Percentiles rank a stretch among this genome's conserved stretches.
phyloP scores from a whole-genome alignment of 2,888 invertebrate species.

The Acanthacorydalis orientalis region DNA sequence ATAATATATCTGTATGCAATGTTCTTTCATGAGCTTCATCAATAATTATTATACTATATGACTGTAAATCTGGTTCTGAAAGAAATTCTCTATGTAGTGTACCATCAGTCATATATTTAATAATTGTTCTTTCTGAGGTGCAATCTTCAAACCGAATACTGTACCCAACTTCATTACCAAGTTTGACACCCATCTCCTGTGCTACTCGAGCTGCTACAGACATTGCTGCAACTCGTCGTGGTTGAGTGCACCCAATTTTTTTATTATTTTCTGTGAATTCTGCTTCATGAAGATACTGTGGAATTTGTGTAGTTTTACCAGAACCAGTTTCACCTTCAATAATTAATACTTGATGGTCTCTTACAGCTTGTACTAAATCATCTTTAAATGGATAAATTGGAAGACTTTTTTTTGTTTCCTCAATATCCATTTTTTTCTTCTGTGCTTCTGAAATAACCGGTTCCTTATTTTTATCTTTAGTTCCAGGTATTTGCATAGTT shows the following conservation, averaged over 20 bases:
- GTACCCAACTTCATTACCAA: conserved; percentile 83
- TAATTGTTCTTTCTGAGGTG: conserved; percentile 87
- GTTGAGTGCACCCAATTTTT: conserved; percentile 94
- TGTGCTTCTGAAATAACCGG: conserved; percentile 48
- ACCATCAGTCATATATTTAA: conserved; percentile 99
- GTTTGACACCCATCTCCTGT: conserved; percentile 91
- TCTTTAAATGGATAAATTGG: conserved; percentile 89
- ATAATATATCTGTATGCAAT: conserved; percentile 93
- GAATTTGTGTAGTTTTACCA: conserved; percentile 98
- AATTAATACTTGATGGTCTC: conserved; percentile 72
- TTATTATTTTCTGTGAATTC: conserved; percentile 72
- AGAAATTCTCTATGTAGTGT: conserved; percentile 93
- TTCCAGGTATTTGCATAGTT: conserved; percentile 64
- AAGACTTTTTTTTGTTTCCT: conserved; percentile 80
- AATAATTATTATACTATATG: conserved; percentile 97
- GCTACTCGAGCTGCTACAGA: conserved; percentile 97
- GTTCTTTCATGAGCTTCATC: conserved; percentile 99
- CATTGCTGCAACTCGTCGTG: conserved; percentile 97
- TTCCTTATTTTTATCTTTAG: conserved; percentile 34
- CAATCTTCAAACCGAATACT: conserved; percentile 98
- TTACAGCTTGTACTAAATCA: conserved; percentile 81
- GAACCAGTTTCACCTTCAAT: conserved; percentile 98
- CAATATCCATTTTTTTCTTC: conserved; percentile 61
- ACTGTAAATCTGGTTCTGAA: conserved; percentile 87
- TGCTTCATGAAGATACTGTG: conserved; percentile 91